These are phyloP conservation scores for Lasioglossum lativentre DNA, from an alignment of 2,888 invertebrate genomes.

Conservation along the genomic window DNA sequence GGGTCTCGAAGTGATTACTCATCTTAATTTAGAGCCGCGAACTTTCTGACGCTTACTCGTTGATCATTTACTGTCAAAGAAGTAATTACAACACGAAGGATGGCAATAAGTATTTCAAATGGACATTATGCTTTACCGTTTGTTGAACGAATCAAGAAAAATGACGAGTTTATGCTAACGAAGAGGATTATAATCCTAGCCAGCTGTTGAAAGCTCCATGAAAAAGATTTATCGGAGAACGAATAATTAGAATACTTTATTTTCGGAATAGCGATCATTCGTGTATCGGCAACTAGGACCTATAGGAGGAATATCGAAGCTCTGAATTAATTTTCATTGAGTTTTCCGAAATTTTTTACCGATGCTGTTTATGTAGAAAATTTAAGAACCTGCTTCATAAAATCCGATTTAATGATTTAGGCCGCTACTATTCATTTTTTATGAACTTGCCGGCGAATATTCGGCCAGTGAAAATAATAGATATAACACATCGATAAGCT, in stretches of 20 bases:
- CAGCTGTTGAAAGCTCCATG: not conserved
- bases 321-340: not conserved
- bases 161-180: not conserved
- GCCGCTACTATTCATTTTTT: not conserved
- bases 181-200: not conserved
- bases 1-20: slow-evolving; percentile 8
- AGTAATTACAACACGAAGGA: slow-evolving; percentile 7
- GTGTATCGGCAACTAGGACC: not conserved
- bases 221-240: not conserved
- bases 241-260: not conserved
- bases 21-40: slow-evolving; percentile 24
- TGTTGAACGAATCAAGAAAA: not conserved
- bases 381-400: not conserved
- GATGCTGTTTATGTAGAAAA: not conserved
- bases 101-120: slow-evolving; percentile 28
- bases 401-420: not conserved
- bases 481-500: not conserved
- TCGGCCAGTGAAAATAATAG: not conserved
- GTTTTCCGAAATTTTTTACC: not conserved
- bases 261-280: not conserved
- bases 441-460: not conserved
- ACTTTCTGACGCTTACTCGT: not conserved
- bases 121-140: slow-evolving; percentile 4
- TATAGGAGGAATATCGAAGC: not conserved
- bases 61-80: slow-evolving; percentile 12